Percentiles rank a stretch among this genome's conserved stretches.
These are phyloP conservation scores for Drosophila vallismaia DNA, from an alignment of 2,888 invertebrate genomes.

Conservation along the genomic window DNA sequence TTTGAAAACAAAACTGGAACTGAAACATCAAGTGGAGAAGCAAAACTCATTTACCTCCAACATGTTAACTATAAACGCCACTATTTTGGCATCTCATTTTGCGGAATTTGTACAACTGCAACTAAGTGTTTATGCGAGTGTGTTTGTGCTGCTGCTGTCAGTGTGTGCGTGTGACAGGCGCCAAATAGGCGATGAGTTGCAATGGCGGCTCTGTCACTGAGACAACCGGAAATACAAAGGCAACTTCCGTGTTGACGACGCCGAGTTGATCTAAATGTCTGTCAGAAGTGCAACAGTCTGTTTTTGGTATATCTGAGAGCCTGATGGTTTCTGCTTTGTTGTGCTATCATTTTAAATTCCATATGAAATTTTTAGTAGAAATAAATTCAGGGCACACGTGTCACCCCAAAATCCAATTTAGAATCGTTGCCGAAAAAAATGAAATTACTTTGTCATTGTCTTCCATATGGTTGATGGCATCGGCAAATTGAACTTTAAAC, in stretches of 20 bases:
- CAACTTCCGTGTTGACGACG: constrained; percentile 70
- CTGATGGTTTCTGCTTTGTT: background rate
- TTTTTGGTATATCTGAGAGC: background rate
- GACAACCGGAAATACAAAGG: constrained; percentile 65
- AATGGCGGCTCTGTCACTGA: constrained; percentile 43
- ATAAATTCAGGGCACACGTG: no score
- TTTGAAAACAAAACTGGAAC: constrained; percentile 31
- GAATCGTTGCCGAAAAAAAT: background rate
- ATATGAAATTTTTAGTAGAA: background rate
- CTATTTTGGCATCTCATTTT: constrained; percentile 73
- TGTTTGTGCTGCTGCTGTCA: background rate
- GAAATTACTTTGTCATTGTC: constrained; percentile 6
- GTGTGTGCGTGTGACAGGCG: constrained; percentile 47
- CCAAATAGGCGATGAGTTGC: constrained; percentile 59
- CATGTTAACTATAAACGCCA: constrained; percentile 65
- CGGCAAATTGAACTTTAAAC: constrained; percentile 66
- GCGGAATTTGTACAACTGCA: constrained; percentile 23
- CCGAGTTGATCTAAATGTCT: constrained; percentile 56
- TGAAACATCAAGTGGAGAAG: constrained; percentile 39
- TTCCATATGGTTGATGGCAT: constrained; percentile 37
- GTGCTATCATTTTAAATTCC: background rate
- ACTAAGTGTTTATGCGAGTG: constrained; percentile 1
- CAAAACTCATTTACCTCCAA: constrained; percentile 67
- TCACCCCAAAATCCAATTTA: constrained; percentile 2
- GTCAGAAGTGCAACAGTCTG: constrained; percentile 34